Percentiles rank a stretch among this genome's conserved stretches.
Conservation (phyloP, 1,140 invertebrate species). For the Caenorhabditis inopinata region DNA sequence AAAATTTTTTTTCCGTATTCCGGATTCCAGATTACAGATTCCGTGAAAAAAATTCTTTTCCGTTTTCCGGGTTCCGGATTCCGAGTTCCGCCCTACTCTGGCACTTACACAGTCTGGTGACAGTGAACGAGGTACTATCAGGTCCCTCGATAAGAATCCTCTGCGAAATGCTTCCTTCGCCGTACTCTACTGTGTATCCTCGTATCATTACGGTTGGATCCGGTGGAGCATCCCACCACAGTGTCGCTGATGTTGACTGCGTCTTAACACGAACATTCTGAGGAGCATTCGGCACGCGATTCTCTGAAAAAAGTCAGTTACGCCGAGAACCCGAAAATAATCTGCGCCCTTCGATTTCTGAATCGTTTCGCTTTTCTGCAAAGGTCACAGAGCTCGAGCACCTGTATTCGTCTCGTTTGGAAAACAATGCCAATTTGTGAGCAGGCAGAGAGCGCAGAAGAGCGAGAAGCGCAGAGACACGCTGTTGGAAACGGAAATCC, state of each 20-base stretch:
- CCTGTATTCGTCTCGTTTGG: not conserved
- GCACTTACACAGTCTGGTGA: conserved; percentile 54
- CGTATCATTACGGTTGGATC: conserved; percentile 53
- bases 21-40: too few species aligned
- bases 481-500: conserved; percentile 20
- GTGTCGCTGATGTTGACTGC: conserved; percentile 47
- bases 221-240: conserved; percentile 61
- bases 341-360: not conserved
- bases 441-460: not conserved
- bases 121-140: conserved; percentile 57
- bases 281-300: conserved; percentile 58
- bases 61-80: too few species aligned
- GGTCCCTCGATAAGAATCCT: conserved; percentile 59
- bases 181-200: conserved; percentile 62
- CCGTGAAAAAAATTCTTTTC: not conserved
- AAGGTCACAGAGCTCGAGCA: conserved; percentile 9
- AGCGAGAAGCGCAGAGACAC: not conserved
- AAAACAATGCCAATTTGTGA: conserved; percentile 17
- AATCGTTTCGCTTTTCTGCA: not conserved
- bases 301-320: conserved; percentile 51
- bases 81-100: too few species aligned
- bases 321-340: too few species aligned
- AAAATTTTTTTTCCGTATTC: too few species aligned
- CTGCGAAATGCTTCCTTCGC: conserved; percentile 55
- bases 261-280: conserved; percentile 55